Conservation (phyloP, 2,888 invertebrate species). For the Lasioglossum morio region DNA sequence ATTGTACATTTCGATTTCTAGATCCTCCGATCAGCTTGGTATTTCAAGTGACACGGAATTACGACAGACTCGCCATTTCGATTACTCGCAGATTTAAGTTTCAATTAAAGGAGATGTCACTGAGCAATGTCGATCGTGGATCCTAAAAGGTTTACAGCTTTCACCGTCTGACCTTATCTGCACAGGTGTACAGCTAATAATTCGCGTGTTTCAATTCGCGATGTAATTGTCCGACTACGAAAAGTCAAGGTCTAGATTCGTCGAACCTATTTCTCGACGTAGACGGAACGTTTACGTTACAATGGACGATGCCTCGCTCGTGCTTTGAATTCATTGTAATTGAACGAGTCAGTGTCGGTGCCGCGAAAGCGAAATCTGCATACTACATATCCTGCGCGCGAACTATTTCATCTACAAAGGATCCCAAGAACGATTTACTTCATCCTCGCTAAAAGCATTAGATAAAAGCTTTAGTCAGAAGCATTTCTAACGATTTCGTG, state of each 20-base stretch:
- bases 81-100: not conserved
- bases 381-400: not conserved
- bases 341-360: not conserved
- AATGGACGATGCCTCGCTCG: not conserved
- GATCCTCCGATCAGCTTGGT: not conserved
- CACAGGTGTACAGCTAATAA: conserved; percentile 16
- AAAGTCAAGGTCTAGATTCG: conserved; percentile 30
- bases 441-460: too few relatives aligned
- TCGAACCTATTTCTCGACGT: not conserved
- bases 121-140: conserved; percentile 16
- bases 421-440: not conserved
- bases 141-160: conserved; percentile 26
- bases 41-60: not conserved
- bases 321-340: not conserved
- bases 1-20: not conserved
- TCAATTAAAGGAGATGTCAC: not conserved
- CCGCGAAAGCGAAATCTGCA: not conserved
- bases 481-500: too few relatives aligned
- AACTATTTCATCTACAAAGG: not conserved
- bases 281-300: not conserved
- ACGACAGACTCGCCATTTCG: not conserved
- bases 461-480: too few relatives aligned
- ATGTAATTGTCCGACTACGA: conserved; percentile 20
- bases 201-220: conserved; percentile 10
- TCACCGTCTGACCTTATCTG: conserved; percentile 26